Conservation (phyloP, 2,113 vertebrate species). For the Clupea harengus region DNA sequence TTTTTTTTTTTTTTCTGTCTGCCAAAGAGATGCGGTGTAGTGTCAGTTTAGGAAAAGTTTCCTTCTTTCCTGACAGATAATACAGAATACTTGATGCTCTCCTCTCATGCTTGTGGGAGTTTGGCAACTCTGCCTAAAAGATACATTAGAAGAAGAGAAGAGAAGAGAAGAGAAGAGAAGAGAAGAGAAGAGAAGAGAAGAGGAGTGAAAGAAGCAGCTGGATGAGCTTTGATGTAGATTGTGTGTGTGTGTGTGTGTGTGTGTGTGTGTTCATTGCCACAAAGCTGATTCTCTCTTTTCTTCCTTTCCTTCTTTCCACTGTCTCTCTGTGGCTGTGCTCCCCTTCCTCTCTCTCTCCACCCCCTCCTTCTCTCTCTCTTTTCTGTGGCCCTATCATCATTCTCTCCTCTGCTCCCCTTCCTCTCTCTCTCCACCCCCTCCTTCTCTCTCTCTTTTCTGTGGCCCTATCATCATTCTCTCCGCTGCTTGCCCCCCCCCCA, state of each 20-base stretch:
- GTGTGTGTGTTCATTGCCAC: no score
- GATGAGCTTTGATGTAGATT: slow-evolving; percentile 57
- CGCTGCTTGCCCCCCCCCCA: not conserved
- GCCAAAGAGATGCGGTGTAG: slow-evolving; percentile 44
- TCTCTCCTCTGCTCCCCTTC: no score
- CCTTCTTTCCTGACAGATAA: slow-evolving; percentile 57
- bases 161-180: no score
- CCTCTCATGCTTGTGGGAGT: slow-evolving; percentile 53
- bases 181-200: no score
- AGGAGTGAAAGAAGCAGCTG: slow-evolving; percentile 31
- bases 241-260: no score
- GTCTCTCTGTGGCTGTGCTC: not conserved
- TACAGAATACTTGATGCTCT: slow-evolving; percentile 67
- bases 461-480: no score
- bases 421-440: not conserved
- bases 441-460: not conserved
- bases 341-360: not conserved
- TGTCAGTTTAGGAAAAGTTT: slow-evolving; percentile 55
- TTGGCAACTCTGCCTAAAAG: slow-evolving; percentile 55
- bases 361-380: not conserved
- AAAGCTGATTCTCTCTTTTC: slow-evolving; percentile 18
- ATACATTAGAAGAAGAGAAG: slow-evolving; percentile 49
- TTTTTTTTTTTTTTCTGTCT: slow-evolving; percentile 19
- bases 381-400: not conserved
- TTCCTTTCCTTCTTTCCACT: not conserved